Percentiles rank a stretch among this genome's conserved stretches.
Conservation (phyloP, 2,888 invertebrate genomes). For the Drosophila anomalata region DNA sequence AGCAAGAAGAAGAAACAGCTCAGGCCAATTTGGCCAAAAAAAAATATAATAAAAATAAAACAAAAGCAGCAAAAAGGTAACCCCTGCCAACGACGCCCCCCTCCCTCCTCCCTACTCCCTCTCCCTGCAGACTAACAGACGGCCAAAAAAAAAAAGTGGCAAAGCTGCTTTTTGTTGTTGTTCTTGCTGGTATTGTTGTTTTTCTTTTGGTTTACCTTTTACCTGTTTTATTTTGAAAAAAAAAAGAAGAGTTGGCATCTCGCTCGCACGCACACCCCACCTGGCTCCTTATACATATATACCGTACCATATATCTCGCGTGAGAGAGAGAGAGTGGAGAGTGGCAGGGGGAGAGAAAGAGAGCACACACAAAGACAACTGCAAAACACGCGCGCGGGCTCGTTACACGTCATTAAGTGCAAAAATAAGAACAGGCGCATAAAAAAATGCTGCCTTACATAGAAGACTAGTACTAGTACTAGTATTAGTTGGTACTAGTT, state of each 20-base stretch:
- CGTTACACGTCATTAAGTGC: constrained; percentile 76
- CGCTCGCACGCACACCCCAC: constrained; percentile 49
- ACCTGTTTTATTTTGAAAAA: constrained; percentile 56
- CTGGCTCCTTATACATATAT: constrained; percentile 31
- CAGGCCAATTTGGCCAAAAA: constrained; percentile 50
- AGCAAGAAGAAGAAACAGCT: constrained; percentile 17
- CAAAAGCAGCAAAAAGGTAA: constrained; percentile 19
- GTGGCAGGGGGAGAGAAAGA: constrained; percentile 15
- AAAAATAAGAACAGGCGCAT: constrained; percentile 72
- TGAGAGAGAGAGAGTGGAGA: constrained; percentile 15
- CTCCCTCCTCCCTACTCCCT: neutral
- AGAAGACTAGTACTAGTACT: constrained; percentile 36
- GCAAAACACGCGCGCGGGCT: constrained; percentile 64
- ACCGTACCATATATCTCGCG: constrained; percentile 35
- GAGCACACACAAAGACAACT: constrained; percentile 18
- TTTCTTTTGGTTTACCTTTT: constrained; percentile 66
- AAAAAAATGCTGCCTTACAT: constrained; percentile 52
- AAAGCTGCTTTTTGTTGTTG: constrained; percentile 65
- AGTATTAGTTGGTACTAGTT: constrained; percentile 10
- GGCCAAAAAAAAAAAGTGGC: constrained; percentile 58
- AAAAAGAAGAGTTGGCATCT: constrained; percentile 44
- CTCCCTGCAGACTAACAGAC: constrained; percentile 3
- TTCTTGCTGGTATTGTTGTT: constrained; percentile 52
- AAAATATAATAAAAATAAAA: constrained; percentile 23
- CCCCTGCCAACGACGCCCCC: neutral